Conservation (phyloP, 1,140 invertebrate species). For the Bilobella aurantiaca region DNA sequence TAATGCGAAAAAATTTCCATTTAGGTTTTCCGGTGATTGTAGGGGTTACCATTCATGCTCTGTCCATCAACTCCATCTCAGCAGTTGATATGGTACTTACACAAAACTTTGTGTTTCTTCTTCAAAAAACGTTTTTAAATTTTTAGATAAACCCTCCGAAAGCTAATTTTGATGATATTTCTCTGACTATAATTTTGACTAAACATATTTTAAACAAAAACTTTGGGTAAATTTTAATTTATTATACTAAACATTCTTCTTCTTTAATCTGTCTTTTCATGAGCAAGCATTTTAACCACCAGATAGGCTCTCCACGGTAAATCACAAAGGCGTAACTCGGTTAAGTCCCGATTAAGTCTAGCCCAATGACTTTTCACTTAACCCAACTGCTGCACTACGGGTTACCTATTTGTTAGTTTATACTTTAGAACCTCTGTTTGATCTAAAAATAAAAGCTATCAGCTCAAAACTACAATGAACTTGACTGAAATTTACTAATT, state of each 20-base stretch:
- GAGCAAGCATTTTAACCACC: not conserved
- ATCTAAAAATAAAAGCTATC: too few relatives aligned
- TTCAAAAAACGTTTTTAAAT: not conserved
- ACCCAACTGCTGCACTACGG: too few relatives aligned
- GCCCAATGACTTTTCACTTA: slow-evolving; percentile 3
- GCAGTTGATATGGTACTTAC: slow-evolving; percentile 91
- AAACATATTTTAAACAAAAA: not conserved
- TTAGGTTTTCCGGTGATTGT: slow-evolving; percentile 12
- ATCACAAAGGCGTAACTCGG: not conserved
- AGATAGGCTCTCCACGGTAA: too few relatives aligned
- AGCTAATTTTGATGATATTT: too few relatives aligned
- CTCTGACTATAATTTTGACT: too few relatives aligned
- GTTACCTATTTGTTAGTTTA: too few relatives aligned
- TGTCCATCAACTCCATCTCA: slow-evolving; percentile 95
- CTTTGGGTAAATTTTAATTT: not conserved
- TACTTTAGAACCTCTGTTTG: too few relatives aligned
- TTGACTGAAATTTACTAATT: too few relatives aligned
- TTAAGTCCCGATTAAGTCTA: not conserved
- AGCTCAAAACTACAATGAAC: too few relatives aligned
- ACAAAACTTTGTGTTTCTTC: not conserved
- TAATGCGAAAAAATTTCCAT: not conserved
- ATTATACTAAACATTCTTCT: slow-evolving; percentile 12
- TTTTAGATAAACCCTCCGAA: too few relatives aligned
- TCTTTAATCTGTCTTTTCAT: slow-evolving; percentile 33
- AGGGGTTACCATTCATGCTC: slow-evolving; percentile 83